phyloP scores from a whole-genome alignment of 2,113 vertebrate genomes.

The Hassar affinis region DNA sequence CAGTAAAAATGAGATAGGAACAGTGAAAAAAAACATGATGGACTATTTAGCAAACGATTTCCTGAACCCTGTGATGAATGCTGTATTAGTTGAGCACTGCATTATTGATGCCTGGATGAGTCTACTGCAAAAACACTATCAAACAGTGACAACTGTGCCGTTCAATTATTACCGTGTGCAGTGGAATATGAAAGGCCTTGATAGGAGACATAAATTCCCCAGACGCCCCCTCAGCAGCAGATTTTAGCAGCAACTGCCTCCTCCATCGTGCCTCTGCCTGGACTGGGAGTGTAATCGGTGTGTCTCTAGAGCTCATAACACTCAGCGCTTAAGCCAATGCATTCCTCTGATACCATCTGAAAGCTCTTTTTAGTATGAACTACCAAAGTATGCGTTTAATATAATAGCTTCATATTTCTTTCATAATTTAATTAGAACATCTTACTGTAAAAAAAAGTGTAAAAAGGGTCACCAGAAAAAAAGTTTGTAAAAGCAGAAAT shows the following conservation, averaged over 20 bases:
- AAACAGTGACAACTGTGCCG: conserved; percentile 48
- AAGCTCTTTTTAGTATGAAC: conserved; percentile 5
- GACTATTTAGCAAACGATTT: conserved; percentile 41
- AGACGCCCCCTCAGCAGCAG: background rate
- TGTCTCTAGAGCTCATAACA: conserved; percentile 9
- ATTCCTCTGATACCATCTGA: conserved; percentile 2
- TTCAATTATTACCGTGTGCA: conserved; percentile 50
- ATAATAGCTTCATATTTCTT: too few relatives aligned
- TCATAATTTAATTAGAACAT: too few relatives aligned
- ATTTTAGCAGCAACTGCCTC: background rate
- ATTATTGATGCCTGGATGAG: conserved; percentile 57
- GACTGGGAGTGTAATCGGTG: conserved; percentile 4
- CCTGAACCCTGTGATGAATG: conserved; percentile 53
- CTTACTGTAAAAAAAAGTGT: too few relatives aligned
- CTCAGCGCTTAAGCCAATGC: conserved; percentile 1
- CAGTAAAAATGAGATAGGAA: conserved; percentile 25
- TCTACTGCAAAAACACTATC: conserved; percentile 49
- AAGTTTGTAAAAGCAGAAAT: too few relatives aligned
- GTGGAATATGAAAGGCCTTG: conserved; percentile 51
- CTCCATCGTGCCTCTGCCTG: background rate
- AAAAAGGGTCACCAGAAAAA: too few relatives aligned
- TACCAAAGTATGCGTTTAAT: too few relatives aligned
- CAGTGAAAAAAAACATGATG: conserved; percentile 29
- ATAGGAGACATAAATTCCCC: conserved; percentile 47
- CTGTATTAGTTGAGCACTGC: conserved; percentile 48